Percentiles rank a stretch among this genome's conserved stretches.
Evolutionary conservation across 2,888 invertebrate genomes (phyloP).

Genomic region (Lamproptera curius): DNA sequence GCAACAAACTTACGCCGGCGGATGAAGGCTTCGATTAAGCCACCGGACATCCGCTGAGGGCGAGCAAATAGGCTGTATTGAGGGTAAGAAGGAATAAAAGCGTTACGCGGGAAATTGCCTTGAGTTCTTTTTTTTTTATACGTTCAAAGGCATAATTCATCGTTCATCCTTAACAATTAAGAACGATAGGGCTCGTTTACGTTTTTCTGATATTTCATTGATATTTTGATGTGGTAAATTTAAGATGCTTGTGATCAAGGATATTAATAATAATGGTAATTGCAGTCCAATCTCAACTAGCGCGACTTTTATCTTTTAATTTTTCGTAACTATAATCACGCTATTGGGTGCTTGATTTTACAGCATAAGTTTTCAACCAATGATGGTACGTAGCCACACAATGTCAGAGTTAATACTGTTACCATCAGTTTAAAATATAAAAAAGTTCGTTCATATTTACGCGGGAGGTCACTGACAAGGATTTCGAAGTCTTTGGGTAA

Average conservation of each 20-base stretch:
- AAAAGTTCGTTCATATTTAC: no score
- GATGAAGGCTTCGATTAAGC: constrained; percentile 40
- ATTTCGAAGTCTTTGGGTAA: no score
- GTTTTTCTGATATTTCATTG: no score
- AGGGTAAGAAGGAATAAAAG: neutral
- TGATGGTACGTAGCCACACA: no score
- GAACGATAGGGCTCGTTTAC: neutral
- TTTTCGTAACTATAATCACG: no score
- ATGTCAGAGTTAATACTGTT: no score
- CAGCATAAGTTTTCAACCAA: no score
- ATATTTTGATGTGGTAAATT: neutral
- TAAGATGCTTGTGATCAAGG: neutral
- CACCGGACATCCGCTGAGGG: constrained; percentile 45
- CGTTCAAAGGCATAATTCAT: no score
- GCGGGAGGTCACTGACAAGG: no score
- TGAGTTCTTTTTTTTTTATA: neutral
- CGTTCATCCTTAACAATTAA: neutral
- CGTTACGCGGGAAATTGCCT: neutral
- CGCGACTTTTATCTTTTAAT: no score
- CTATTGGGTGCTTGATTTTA: no score
- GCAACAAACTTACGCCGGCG: constrained; percentile 40
- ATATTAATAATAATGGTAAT: neutral
- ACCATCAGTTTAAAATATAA: neutral
- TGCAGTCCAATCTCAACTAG: neutral
- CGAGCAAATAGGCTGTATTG: constrained; percentile 1